These are phyloP conservation scores for Tinamus guttatus DNA, from an alignment of 2,113 vertebrate genomes.

Conservation along the genomic window DNA sequence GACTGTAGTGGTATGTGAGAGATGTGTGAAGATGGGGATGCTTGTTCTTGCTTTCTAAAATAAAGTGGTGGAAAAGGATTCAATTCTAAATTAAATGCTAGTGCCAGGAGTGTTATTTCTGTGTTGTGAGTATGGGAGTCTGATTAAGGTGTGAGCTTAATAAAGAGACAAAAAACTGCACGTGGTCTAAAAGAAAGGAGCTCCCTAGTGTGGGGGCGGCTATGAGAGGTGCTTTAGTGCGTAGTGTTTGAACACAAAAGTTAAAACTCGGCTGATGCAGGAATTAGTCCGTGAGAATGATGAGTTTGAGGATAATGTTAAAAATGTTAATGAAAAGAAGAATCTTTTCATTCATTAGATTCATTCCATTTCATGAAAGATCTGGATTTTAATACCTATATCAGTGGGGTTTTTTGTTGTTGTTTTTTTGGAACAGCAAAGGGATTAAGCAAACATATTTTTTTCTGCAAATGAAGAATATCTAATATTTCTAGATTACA, in stretches of 20 bases:
- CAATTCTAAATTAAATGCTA: neutral
- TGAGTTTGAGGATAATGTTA: neutral
- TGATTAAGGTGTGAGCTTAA: neutral
- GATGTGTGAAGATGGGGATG: neutral
- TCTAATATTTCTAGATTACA: neutral
- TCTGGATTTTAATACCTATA: neutral
- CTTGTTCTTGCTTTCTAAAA: constrained; percentile 7
- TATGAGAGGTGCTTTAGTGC: neutral
- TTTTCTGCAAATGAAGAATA: neutral
- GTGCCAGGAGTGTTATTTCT: neutral
- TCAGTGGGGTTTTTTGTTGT: neutral
- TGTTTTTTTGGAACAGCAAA: neutral
- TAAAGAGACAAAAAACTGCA: neutral
- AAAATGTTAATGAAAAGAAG: too few relatives aligned
- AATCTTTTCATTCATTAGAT: too few relatives aligned
- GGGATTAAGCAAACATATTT: neutral
- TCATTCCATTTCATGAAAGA: too few relatives aligned
- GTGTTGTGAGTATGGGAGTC: neutral
- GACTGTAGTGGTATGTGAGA: constrained; percentile 47
- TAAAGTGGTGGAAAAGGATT: neutral
- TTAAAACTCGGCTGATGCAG: neutral
- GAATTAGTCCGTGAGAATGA: neutral
- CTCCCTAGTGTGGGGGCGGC: neutral
- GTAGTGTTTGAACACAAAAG: neutral
- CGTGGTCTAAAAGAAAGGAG: neutral